A percentile compares a stretch with the other conserved stretches of the same genome.
Evolutionary conservation across 2,888 invertebrate genomes (phyloP).

Genomic region (Meta bourneti): DNA sequence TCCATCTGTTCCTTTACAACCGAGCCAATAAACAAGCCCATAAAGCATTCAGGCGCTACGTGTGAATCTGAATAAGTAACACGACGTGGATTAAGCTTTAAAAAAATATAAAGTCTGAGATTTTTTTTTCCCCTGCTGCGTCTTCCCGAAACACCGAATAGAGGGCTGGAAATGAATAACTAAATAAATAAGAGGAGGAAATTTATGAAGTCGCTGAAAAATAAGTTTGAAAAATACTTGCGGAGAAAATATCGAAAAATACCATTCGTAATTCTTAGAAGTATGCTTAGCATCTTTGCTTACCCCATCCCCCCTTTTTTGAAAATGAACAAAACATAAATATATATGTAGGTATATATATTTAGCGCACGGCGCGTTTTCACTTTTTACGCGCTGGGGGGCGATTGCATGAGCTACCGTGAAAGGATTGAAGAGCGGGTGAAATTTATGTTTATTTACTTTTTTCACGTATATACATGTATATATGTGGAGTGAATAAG

Average conservation of each 20-base stretch:
- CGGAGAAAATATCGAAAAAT: slow-evolving; percentile 48
- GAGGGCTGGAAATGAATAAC: not conserved
- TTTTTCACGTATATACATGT: not conserved
- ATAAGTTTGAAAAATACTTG: slow-evolving; percentile 44
- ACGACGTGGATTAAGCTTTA: slow-evolving; percentile 8
- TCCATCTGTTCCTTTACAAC: not conserved
- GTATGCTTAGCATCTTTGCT: slow-evolving; percentile 4
- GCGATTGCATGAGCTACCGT: not conserved
- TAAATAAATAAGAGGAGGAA: not conserved
- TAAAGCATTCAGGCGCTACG: not conserved
- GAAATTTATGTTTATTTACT: slow-evolving; percentile 52
- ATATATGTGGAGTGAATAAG: not conserved
- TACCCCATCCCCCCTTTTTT: not conserved
- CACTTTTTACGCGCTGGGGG: not conserved
- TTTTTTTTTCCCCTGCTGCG: not conserved
- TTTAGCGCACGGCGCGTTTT: not conserved
- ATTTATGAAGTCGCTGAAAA: slow-evolving; percentile 1
- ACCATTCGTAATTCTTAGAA: slow-evolving; percentile 37
- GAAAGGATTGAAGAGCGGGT: slow-evolving; percentile 22
- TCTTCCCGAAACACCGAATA: not conserved
- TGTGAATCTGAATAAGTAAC: slow-evolving; percentile 5
- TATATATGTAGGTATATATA: not conserved
- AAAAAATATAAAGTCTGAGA: not conserved
- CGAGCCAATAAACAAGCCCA: not conserved
- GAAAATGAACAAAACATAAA: slow-evolving; percentile 11